A percentile compares a stretch with the other conserved stretches of the same genome.
Conservation (phyloP, 92 coral and sea anemone genomes). For the Palythoa grandis region DNA sequence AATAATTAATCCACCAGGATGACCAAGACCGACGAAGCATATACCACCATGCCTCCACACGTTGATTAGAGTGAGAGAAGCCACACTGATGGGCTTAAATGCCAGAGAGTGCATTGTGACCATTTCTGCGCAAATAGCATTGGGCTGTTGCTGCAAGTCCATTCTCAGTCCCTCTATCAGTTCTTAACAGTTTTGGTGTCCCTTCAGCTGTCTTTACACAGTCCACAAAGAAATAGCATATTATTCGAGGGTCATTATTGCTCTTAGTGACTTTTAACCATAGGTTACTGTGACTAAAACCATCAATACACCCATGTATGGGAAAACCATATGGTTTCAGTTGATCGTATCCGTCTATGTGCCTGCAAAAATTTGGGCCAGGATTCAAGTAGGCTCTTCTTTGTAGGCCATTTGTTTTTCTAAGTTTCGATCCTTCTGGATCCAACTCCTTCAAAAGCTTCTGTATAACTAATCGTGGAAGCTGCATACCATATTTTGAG, state of each 20-base stretch:
- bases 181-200: conserved; percentile 39
- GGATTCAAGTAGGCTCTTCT: too few relatives aligned
- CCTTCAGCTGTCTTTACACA: conserved; percentile 41
- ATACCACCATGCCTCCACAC: conserved; percentile 39
- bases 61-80: conserved; percentile 34
- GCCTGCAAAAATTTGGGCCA: too few relatives aligned
- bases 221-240: conserved; percentile 28
- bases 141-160: conserved; percentile 42
- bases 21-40: conserved; percentile 42
- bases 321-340: conserved; percentile 27
- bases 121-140: conserved; percentile 39
- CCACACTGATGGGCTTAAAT: conserved; percentile 36
- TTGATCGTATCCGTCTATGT: conserved; percentile 35
- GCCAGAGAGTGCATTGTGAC: conserved; percentile 40
- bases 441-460: conserved; percentile 8
- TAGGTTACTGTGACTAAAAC: conserved; percentile 32
- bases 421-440: too few relatives aligned
- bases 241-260: conserved; percentile 35
- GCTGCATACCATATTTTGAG: conserved; percentile 24
- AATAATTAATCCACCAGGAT: conserved; percentile 41
- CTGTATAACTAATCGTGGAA: conserved; percentile 24
- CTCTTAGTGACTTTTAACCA: conserved; percentile 35
- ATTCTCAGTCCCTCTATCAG: conserved; percentile 41
- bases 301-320: conserved; percentile 27
- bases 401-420: too few relatives aligned